Conservation (phyloP, 2,113 vertebrate species). For the Lamprotornis superbus region DNA sequence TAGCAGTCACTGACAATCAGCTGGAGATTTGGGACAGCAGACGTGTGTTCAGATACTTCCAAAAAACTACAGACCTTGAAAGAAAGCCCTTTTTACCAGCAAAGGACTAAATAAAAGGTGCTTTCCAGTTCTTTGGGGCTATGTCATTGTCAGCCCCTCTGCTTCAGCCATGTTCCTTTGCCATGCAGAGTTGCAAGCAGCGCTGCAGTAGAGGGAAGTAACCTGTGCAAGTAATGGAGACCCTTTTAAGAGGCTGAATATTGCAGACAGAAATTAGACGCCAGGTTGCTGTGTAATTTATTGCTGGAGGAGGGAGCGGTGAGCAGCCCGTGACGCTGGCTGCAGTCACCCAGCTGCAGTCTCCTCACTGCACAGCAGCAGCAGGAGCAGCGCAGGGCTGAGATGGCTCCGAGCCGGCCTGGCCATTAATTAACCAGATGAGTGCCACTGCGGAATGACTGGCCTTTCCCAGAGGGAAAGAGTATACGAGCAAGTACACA, state of each 20-base stretch:
- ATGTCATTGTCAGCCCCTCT: background rate
- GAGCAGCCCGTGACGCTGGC: background rate
- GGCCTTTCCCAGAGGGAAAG: background rate
- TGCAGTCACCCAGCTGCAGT: background rate
- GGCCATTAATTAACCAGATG: background rate
- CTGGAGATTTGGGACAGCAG: background rate
- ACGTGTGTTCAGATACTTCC: background rate
- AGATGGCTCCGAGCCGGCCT: background rate
- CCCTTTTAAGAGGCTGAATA: background rate
- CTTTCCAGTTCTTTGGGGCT: background rate
- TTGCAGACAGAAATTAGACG: background rate
- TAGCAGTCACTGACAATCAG: slow-evolving; percentile 20
- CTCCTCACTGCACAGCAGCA: background rate
- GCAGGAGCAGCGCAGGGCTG: background rate
- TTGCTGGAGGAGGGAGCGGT: background rate
- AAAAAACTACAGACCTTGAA: background rate
- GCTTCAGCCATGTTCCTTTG: background rate
- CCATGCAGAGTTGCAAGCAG: background rate
- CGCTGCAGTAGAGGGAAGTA: background rate
- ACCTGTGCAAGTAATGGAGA: background rate
- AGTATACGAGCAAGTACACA: accelerated
- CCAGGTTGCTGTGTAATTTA: background rate
- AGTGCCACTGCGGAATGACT: background rate
- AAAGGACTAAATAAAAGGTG: background rate
- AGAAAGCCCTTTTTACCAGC: background rate